These are phyloP conservation scores for Gopherus flavomarginatus DNA, from an alignment of 2,113 vertebrate genomes.

Conservation along the genomic window DNA sequence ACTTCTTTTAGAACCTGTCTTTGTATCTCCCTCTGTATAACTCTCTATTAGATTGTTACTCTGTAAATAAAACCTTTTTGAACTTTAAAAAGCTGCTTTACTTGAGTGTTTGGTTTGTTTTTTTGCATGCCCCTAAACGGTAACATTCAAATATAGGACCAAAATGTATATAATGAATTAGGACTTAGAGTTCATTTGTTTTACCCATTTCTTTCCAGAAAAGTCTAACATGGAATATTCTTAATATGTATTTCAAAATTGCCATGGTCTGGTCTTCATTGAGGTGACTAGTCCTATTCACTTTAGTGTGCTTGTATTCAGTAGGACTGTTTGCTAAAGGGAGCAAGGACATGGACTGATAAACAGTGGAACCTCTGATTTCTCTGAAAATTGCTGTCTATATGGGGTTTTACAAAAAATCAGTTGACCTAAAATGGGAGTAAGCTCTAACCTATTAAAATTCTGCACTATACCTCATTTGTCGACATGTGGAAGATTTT, in stretches of 20 bases:
- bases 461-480: not conserved
- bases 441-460: not conserved
- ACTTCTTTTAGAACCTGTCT: not conserved
- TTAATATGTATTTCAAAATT: not conserved
- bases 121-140: fast-evolving
- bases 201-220: not conserved
- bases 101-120: not conserved
- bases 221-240: not conserved
- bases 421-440: not conserved
- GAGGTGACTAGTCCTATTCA: not conserved
- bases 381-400: not conserved
- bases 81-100: not conserved
- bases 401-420: slow-evolving; percentile 14
- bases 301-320: not conserved
- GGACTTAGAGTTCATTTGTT: not conserved
- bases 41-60: not conserved
- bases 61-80: slow-evolving; percentile 11
- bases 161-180: not conserved
- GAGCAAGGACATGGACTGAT: not conserved
- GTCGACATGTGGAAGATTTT: not conserved
- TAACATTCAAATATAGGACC: not conserved
- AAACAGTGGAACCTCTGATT: not conserved
- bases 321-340: not conserved
- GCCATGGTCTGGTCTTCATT: not conserved
- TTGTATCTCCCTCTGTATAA: not conserved